These are phyloP conservation scores for Mus spicilegus DNA, from an alignment of 2,113 vertebrate genomes.

Conservation along the genomic window DNA sequence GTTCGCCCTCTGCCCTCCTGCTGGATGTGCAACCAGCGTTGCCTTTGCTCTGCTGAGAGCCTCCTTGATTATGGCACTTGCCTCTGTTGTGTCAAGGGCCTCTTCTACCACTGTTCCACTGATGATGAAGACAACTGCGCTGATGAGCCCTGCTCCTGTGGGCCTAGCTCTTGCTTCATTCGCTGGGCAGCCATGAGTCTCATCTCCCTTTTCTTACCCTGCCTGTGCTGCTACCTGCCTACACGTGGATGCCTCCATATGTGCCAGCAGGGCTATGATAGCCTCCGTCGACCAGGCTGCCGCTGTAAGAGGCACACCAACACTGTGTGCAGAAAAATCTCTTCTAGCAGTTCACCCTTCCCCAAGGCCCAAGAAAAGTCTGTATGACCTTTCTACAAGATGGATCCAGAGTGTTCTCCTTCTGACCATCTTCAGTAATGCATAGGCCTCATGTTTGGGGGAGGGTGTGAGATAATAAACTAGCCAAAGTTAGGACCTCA, in stretches of 20 bases:
- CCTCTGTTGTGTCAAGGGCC: slow-evolving; percentile 96
- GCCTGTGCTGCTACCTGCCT: slow-evolving; percentile 99
- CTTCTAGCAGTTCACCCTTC: slow-evolving; percentile 90
- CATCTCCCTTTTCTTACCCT: slow-evolving; percentile 95
- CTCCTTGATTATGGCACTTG: slow-evolving; percentile 96
- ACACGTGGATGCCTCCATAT: slow-evolving; percentile 95
- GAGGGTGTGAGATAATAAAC: slow-evolving; percentile 56
- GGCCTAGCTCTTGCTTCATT: slow-evolving; percentile 90
- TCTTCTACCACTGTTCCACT: slow-evolving; percentile 99
- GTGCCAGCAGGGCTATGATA: slow-evolving; percentile 94
- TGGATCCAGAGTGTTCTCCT: slow-evolving; percentile 71
- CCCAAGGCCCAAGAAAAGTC: slow-evolving; percentile 96
- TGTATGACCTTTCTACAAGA: slow-evolving; percentile 90
- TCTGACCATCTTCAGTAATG: slow-evolving; percentile 51
- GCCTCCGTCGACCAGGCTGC: slow-evolving; percentile 94
- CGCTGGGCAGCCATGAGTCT: slow-evolving; percentile 96
- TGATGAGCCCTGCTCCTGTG: slow-evolving; percentile 96
- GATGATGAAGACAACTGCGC: slow-evolving; percentile 98
- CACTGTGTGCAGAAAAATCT: slow-evolving; percentile 97
- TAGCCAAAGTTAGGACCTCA: slow-evolving; percentile 75
- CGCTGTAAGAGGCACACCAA: slow-evolving; percentile 97
- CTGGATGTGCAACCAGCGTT: slow-evolving; percentile 96
- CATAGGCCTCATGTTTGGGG: slow-evolving; percentile 56
- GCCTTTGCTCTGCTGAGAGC: slow-evolving; percentile 95
- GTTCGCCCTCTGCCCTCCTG: slow-evolving; percentile 94